Percentiles rank a stretch among this genome's conserved stretches.
These are phyloP conservation scores for Spea hammondii DNA, from an alignment of 2,797 vertebrate species.

Conservation along the genomic window DNA sequence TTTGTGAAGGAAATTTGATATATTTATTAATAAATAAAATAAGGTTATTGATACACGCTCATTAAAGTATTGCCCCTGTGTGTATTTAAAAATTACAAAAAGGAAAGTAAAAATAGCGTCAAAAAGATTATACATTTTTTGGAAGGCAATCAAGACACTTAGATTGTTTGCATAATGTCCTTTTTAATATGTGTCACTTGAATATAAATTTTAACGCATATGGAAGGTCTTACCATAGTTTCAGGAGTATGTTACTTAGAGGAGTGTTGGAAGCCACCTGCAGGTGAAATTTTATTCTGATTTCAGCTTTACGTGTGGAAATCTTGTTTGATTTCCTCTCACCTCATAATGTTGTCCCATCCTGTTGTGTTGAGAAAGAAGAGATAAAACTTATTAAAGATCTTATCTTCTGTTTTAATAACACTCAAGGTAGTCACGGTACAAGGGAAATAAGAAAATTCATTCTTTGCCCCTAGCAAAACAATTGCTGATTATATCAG, in stretches of 20 bases:
- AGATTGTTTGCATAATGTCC: too few species aligned
- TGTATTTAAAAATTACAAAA: too few species aligned
- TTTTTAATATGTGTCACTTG: too few species aligned
- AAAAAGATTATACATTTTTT: too few species aligned
- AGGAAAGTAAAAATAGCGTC: too few species aligned
- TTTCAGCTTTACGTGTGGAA: constrained; percentile 58
- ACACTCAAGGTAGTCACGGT: constrained; percentile 63
- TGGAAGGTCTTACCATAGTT: too few species aligned
- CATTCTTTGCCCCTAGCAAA: constrained; percentile 61
- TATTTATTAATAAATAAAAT: too few species aligned
- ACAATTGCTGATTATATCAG: constrained; percentile 59
- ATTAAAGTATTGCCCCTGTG: too few species aligned
- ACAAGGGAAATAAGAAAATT: constrained; percentile 61
- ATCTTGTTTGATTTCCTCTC: constrained; percentile 72
- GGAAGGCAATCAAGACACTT: too few species aligned
- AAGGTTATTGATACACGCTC: too few species aligned
- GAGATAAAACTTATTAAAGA: constrained; percentile 88
- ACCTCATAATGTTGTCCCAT: constrained; percentile 59
- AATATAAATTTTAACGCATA: too few species aligned
- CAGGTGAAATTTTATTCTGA: constrained; percentile 53
- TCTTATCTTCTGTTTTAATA: constrained; percentile 80
- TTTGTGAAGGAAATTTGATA: too few species aligned
- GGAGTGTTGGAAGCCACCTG: background rate
- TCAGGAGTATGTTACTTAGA: background rate
- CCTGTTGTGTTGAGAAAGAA: constrained; percentile 61